These are phyloP conservation scores for Perognathus longimembris DNA, from an alignment of 2,113 vertebrate genomes.

Conservation along the genomic window DNA sequence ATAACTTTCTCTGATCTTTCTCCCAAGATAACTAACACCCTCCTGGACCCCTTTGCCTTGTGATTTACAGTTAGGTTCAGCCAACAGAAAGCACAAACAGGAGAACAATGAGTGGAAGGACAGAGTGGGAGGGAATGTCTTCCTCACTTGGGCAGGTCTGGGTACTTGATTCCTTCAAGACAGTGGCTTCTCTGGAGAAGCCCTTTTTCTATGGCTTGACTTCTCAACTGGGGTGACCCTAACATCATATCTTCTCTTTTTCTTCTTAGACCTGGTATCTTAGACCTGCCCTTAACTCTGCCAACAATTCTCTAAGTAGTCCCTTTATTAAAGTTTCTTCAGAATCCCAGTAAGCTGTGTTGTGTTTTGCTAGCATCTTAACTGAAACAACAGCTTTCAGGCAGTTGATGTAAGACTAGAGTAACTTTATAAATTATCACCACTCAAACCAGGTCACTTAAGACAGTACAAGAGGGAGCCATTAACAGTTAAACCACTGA, in stretches of 20 bases:
- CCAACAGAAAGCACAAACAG: neutral
- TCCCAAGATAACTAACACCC: neutral
- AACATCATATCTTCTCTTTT: neutral
- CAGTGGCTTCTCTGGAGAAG: neutral
- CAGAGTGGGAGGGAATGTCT: neutral
- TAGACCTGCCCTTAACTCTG: neutral
- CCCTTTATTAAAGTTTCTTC: neutral
- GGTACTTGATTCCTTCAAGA: neutral
- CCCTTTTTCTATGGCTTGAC: neutral
- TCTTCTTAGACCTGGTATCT: neutral
- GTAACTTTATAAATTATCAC: neutral
- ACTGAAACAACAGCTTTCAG: neutral
- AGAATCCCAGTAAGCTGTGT: neutral
- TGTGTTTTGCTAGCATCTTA: neutral
- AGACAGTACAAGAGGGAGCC: neutral
- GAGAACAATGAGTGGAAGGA: neutral
- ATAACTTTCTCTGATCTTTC: neutral
- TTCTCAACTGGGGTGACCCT: neutral
- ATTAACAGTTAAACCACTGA: neutral
- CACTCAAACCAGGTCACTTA: slow-evolving; percentile 24
- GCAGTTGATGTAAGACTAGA: neutral
- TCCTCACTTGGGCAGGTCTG: neutral
- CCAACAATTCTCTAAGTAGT: neutral
- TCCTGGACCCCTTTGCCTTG: slow-evolving; percentile 13
- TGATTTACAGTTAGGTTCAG: neutral